Percentiles rank a stretch among this genome's conserved stretches.
Evolutionary conservation across 2,797 vertebrate genomes (phyloP).

Genomic region (Crypturellus tataupa): DNA sequence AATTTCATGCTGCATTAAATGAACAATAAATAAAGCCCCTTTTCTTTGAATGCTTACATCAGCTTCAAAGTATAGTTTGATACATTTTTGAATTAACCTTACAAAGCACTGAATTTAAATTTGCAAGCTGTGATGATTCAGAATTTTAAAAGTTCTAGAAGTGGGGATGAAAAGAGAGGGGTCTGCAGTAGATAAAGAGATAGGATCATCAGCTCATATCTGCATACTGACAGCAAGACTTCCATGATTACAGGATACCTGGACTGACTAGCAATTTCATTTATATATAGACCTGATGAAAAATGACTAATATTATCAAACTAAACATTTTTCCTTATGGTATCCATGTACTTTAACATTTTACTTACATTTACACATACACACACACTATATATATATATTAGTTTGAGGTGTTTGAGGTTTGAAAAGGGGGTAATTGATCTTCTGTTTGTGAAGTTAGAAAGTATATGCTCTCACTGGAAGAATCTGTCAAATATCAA

Average conservation of each 20-base stretch:
- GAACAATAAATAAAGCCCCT: constrained; percentile 15
- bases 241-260: not conserved
- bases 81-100: constrained; percentile 59
- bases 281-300: not conserved
- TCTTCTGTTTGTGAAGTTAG: not conserved
- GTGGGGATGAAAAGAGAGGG: constrained; percentile 1
- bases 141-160: constrained; percentile 31
- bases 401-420: not conserved
- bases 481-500: constrained; percentile 41
- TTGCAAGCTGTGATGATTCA: constrained; percentile 6
- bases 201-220: not conserved
- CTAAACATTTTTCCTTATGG: not conserved
- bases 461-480: constrained; percentile 12
- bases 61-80: constrained; percentile 34
- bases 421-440: not conserved
- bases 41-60: constrained; percentile 36
- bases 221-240: not conserved
- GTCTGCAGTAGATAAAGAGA: not conserved
- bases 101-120: constrained; percentile 66
- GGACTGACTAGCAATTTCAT: not conserved
- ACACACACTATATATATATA: too few relatives aligned
- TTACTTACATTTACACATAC: too few relatives aligned
- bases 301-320: not conserved
- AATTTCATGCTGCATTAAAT: constrained; percentile 41
- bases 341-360: not conserved